These are phyloP conservation scores for Cavia aperea DNA, from an alignment of 2,113 vertebrate species.

Conservation along the genomic window DNA sequence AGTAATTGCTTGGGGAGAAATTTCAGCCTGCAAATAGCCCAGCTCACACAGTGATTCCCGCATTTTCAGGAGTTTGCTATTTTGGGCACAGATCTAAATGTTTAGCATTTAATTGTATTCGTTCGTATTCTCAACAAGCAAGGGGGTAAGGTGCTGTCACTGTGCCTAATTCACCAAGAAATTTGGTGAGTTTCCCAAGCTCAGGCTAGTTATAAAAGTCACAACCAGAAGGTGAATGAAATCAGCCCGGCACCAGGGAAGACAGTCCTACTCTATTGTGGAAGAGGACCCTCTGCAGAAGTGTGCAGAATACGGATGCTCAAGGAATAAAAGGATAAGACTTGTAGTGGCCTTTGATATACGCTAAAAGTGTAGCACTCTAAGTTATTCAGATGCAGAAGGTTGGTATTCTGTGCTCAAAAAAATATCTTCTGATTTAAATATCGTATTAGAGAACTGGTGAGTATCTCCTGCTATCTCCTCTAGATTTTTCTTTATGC, in stretches of 20 bases:
- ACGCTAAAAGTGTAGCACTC: not conserved
- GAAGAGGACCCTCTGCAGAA: not conserved
- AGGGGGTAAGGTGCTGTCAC: not conserved
- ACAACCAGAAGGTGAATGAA: not conserved
- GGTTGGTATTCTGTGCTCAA: not conserved
- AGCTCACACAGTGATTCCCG: not conserved
- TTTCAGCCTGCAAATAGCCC: not conserved
- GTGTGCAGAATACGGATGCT: not conserved
- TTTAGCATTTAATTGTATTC: not conserved
- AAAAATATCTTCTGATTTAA: not conserved
- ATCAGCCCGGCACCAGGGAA: not conserved
- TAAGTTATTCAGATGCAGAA: not conserved
- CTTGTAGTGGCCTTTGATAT: not conserved
- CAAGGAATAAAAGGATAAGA: not conserved
- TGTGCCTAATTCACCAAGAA: not conserved
- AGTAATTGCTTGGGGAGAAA: not conserved
- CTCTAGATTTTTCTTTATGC: not conserved
- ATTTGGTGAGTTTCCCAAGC: not conserved
- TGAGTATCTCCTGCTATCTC: not conserved
- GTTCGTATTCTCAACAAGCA: not conserved
- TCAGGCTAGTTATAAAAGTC: not conserved
- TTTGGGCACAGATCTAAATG: not conserved
- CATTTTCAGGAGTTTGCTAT: not conserved
- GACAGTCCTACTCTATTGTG: not conserved
- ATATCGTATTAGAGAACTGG: not conserved